Percentiles rank a stretch among this genome's conserved stretches.
phyloP scores from a whole-genome alignment of 35 echinoderm and acorn worm species.

The Stichopus chloronotus region DNA sequence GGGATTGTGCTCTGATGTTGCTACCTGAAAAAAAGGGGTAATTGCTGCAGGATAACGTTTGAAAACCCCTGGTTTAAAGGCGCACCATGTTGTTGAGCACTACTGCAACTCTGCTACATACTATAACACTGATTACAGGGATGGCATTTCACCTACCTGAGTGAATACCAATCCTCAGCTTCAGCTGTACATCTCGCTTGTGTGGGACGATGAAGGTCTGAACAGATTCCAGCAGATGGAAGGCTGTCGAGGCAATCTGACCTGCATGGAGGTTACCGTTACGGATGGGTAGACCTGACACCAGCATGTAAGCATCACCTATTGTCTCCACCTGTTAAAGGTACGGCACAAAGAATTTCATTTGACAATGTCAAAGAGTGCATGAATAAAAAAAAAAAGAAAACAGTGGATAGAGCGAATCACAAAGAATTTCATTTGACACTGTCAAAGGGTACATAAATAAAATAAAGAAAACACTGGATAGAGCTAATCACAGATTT shows the following conservation, averaged over 20 bases:
- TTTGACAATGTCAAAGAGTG: not conserved
- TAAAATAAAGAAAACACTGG: too few species aligned
- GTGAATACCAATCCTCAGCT: slow-evolving; percentile 93
- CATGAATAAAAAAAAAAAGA: not conserved
- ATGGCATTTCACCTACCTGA: slow-evolving; percentile 65
- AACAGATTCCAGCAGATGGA: slow-evolving; percentile 84
- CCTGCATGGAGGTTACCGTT: slow-evolving; percentile 84
- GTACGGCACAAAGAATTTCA: not conserved
- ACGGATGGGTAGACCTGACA: slow-evolving; percentile 81
- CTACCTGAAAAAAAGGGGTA: too few species aligned
- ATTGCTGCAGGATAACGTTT: too few species aligned
- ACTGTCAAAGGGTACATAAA: not conserved
- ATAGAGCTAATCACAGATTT: too few species aligned
- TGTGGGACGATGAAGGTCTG: slow-evolving; percentile 85
- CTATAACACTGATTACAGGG: too few species aligned
- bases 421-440: not conserved
- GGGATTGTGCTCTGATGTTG: too few species aligned
- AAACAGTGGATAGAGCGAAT: too few species aligned
- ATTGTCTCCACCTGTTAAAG: slow-evolving; percentile 88
- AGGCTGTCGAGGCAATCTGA: slow-evolving; percentile 89
- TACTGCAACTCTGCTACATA: too few species aligned
- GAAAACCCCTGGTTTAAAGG: too few species aligned
- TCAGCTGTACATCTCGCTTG: slow-evolving; percentile 71
- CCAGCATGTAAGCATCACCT: slow-evolving; percentile 96
- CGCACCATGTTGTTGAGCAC: too few species aligned